Percentiles rank a stretch among this genome's conserved stretches.
phyloP scores from a whole-genome alignment of 2,888 invertebrate genomes.

The Archips xylosteana region DNA sequence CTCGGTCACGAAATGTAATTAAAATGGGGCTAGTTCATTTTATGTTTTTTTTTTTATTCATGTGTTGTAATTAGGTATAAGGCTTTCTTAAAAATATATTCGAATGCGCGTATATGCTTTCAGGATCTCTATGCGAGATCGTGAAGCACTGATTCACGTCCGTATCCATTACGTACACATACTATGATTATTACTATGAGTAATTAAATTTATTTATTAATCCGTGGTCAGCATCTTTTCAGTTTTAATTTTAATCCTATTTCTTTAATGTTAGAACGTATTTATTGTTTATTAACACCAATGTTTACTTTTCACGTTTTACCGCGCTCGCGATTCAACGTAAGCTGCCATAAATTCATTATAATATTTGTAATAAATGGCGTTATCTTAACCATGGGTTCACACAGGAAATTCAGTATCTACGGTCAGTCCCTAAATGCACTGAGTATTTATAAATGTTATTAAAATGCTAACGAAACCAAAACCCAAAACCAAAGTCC shows the following conservation, averaged over 20 bases:
- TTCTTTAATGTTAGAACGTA: neutral
- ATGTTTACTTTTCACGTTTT: neutral
- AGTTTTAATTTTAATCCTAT: neutral
- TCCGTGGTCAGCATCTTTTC: neutral
- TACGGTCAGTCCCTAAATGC: slow-evolving; percentile 13
- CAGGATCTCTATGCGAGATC: neutral
- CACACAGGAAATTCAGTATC: slow-evolving; percentile 24
- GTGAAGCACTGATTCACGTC: neutral
- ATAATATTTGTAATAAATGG: neutral
- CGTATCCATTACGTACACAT: too few relatives aligned
- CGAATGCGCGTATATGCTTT: neutral
- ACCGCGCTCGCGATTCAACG: neutral
- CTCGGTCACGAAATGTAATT: neutral
- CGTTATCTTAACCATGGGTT: neutral
- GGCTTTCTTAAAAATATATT: neutral
- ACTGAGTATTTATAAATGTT: slow-evolving; percentile 33
- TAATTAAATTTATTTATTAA: too few relatives aligned
- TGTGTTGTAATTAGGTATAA: neutral
- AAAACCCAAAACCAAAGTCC: neutral
- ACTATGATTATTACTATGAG: too few relatives aligned
- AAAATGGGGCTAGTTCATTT: neutral
- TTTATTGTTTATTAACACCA: neutral
- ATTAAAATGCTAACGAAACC: neutral
- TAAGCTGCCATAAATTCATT: slow-evolving; percentile 4
- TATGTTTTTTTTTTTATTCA: neutral